phyloP scores from a whole-genome alignment of 2,888 invertebrate species.

The Muschampia plurimacula region DNA sequence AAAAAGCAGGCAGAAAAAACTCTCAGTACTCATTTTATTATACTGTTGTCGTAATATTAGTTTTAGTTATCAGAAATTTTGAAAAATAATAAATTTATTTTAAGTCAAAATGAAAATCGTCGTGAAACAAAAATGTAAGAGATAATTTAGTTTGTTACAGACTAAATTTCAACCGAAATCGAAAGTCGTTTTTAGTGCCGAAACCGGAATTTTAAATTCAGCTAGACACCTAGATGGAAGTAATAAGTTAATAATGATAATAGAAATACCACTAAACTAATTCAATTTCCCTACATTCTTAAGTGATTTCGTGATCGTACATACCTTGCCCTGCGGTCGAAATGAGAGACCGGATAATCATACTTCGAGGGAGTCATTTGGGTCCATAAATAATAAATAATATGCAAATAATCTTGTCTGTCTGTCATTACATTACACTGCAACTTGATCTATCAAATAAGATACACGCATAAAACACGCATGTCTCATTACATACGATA shows the following conservation, averaged over 20 bases:
- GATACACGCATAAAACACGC: not conserved
- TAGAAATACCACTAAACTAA: not conserved
- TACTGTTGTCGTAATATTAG: too few species aligned
- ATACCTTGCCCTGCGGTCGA: not conserved
- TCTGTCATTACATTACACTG: slow-evolving; percentile 27
- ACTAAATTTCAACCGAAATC: too few species aligned
- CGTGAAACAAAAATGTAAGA: too few species aligned
- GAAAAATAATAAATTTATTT: too few species aligned
- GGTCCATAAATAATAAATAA: slow-evolving; percentile 44
- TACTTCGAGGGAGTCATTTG: slow-evolving; percentile 41
- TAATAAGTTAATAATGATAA: not conserved
- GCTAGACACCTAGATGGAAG: too few species aligned
- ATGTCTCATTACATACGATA: not conserved
- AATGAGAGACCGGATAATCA: slow-evolving; percentile 23
- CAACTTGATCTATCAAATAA: slow-evolving; percentile 6
- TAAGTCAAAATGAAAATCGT: too few species aligned
- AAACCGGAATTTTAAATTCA: too few species aligned
- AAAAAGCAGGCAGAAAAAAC: too few species aligned
- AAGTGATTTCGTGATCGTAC: slow-evolving; percentile 15
- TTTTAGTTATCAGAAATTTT: too few species aligned
- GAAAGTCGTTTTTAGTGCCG: too few species aligned
- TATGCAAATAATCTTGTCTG: slow-evolving; percentile 32
- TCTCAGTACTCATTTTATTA: too few species aligned
- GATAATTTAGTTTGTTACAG: too few species aligned
- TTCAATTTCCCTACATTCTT: slow-evolving; percentile 5